Conservation (phyloP, 2,113 vertebrate genomes). For the Rhea americana region DNA sequence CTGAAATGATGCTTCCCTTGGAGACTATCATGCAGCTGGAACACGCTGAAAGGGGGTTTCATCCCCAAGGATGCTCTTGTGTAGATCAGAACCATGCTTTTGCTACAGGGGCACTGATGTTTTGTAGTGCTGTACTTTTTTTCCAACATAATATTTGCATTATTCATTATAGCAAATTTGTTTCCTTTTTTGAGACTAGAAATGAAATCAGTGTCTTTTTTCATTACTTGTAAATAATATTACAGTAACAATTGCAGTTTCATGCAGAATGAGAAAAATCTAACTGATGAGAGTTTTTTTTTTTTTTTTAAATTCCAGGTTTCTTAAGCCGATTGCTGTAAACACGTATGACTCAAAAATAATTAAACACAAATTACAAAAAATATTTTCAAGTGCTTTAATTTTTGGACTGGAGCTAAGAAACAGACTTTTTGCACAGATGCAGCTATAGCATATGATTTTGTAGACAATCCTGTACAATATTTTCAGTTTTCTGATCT, state of each 20-base stretch:
- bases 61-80: fast-evolving
- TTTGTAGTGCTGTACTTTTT: neutral
- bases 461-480: fast-evolving
- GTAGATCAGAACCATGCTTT: fast-evolving
- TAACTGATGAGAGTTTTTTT: neutral
- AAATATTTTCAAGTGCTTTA: neutral
- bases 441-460: neutral
- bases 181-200: neutral
- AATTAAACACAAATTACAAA: neutral
- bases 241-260: neutral
- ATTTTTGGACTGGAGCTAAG: neutral
- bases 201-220: neutral
- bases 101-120: neutral
- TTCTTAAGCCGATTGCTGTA: slow-evolving; percentile 1
- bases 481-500: neutral
- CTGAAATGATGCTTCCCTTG: neutral
- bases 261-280: neutral
- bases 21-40: fast-evolving
- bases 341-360: neutral
- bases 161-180: fast-evolving
- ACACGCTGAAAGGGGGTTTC: fast-evolving
- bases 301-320: neutral
- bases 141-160: fast-evolving
- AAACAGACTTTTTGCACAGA: neutral
- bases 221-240: fast-evolving